Evolutionary conservation across 2,797 vertebrate genomes (phyloP).

Genomic region (Poecilia wingei): DNA sequence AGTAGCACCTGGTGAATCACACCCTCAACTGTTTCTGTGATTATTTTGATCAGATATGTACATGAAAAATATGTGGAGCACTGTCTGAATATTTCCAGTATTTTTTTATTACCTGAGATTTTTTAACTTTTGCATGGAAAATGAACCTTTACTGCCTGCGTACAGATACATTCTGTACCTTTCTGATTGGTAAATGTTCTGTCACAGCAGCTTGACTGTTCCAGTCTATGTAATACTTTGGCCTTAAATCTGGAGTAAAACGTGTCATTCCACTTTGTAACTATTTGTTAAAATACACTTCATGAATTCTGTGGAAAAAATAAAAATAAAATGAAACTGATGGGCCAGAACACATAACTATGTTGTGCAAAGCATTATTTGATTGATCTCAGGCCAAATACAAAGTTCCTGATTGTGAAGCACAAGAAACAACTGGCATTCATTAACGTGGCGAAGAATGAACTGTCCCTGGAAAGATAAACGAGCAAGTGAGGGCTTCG

Average conservation of each 20-base stretch:
- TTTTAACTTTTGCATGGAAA: background rate
- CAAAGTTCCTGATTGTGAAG: slow-evolving; percentile 74
- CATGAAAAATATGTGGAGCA: background rate
- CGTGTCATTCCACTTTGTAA: background rate
- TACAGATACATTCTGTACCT: background rate
- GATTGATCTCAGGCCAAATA: slow-evolving; percentile 64
- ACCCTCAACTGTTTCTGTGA: background rate
- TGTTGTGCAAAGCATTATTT: slow-evolving; percentile 33
- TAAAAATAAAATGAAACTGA: slow-evolving; percentile 31
- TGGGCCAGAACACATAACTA: slow-evolving; percentile 40
- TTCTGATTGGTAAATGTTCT: background rate
- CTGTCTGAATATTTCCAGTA: background rate
- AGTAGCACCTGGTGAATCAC: background rate
- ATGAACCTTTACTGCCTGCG: background rate
- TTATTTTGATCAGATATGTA: background rate
- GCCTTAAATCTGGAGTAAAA: background rate
- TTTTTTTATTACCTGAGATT: background rate
- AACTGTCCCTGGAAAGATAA: slow-evolving; percentile 66
- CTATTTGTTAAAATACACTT: slow-evolving; percentile 8
- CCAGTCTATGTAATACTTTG: background rate
- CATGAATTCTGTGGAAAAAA: slow-evolving; percentile 1
- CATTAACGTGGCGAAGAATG: slow-evolving; percentile 69
- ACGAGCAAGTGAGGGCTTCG: slow-evolving; percentile 53
- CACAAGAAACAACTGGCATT: slow-evolving; percentile 79
- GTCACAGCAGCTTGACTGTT: background rate